A percentile compares a stretch with the other conserved stretches of the same genome.
Conservation (phyloP, 2,113 vertebrate genomes). For the Thermophis baileyi region DNA sequence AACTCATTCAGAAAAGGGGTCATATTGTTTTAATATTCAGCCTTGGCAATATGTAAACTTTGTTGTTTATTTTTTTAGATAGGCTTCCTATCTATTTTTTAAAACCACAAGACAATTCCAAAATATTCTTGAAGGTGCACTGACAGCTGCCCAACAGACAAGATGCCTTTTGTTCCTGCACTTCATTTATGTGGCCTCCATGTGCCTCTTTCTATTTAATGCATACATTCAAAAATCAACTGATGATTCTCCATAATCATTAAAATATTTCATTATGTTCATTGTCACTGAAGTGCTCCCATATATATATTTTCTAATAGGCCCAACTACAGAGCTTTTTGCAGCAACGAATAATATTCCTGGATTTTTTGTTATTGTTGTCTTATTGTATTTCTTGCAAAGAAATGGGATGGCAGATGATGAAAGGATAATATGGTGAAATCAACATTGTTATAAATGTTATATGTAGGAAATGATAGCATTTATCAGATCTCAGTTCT, state of each 20-base stretch:
- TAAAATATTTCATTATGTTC: neutral
- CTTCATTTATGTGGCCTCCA: neutral
- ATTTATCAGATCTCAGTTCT: neutral
- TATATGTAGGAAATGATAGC: conserved; percentile 11
- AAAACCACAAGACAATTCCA: neutral
- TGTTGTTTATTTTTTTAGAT: neutral
- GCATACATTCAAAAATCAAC: neutral
- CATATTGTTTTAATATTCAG: neutral
- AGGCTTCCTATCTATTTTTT: neutral
- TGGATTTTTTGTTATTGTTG: neutral
- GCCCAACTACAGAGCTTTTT: neutral
- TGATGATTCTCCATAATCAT: neutral
- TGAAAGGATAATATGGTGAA: neutral
- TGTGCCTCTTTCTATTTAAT: neutral
- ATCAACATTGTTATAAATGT: neutral
- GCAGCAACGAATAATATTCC: neutral
- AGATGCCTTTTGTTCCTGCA: neutral
- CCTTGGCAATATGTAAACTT: neutral
- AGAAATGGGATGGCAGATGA: neutral
- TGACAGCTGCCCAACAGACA: neutral
- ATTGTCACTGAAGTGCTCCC: neutral
- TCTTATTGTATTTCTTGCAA: neutral
- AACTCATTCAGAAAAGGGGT: neutral
- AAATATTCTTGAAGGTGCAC: neutral
- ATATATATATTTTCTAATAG: neutral